A percentile compares a stretch with the other conserved stretches of the same genome.
These are phyloP conservation scores for Catharus bicknelli DNA, from an alignment of 2,113 vertebrate species.

Conservation along the genomic window DNA sequence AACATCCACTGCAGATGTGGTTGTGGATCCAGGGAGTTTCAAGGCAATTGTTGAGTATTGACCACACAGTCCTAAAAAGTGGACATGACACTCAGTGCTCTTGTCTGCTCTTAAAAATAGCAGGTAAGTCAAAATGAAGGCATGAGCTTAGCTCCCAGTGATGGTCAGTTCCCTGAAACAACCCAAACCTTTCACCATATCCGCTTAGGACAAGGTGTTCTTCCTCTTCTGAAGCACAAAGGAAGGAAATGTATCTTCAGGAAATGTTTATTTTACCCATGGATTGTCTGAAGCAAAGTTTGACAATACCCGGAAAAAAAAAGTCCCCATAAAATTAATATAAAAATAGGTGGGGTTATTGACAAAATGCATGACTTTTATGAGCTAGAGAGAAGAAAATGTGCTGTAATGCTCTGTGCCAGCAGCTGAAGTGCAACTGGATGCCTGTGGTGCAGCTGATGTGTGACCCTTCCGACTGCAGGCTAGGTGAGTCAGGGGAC, in stretches of 20 bases:
- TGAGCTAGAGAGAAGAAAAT: conserved; percentile 21
- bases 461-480: background rate
- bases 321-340: conserved; percentile 54
- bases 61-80: background rate
- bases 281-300: conserved; percentile 36
- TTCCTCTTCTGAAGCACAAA: conserved; percentile 62
- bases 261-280: conserved; percentile 66
- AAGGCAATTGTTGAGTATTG: background rate
- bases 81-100: background rate
- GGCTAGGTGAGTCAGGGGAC: conserved; percentile 9
- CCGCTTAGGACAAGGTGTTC: conserved; percentile 67
- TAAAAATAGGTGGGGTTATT: conserved; percentile 48
- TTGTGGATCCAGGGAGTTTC: background rate
- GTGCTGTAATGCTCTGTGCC: background rate
- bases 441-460: background rate
- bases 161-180: background rate
- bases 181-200: conserved; percentile 23
- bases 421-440: background rate
- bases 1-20: background rate
- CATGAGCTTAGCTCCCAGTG: background rate
- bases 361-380: conserved; percentile 26
- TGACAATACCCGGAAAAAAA: conserved; percentile 71
- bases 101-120: background rate
- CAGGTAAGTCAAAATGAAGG: background rate
- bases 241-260: conserved; percentile 73